Conservation (phyloP, 2,113 vertebrate genomes). For the Macroglossus sobrinus region DNA sequence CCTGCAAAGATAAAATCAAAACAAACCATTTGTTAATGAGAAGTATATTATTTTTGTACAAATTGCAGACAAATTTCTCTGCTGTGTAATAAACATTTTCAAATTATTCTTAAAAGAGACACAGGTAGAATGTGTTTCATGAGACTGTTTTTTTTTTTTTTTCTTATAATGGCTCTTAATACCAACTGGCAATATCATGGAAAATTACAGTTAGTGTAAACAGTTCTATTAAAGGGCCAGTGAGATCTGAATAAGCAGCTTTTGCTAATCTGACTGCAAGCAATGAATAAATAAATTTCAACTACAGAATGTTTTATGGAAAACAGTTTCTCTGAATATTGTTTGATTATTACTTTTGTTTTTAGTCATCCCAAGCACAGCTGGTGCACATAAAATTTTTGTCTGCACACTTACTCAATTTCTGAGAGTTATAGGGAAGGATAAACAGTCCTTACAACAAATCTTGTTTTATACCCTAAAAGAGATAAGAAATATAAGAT, state of each 20-base stretch:
- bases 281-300: slow-evolving; percentile 18
- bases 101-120: slow-evolving; percentile 42
- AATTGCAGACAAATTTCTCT: slow-evolving; percentile 6
- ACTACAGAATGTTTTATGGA: not conserved
- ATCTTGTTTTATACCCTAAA: not conserved
- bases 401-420: not conserved
- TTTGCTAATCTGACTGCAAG: not conserved
- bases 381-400: not conserved
- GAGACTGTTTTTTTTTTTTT: not conserved
- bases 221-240: not conserved
- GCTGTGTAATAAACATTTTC: slow-evolving; percentile 29
- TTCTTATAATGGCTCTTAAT: not conserved
- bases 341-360: not conserved
- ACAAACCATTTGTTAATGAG: not conserved
- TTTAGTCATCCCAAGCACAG: not conserved
- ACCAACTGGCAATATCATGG: not conserved
- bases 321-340: not conserved
- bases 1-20: not conserved
- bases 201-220: slow-evolving; percentile 33
- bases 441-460: not conserved
- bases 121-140: slow-evolving; percentile 22
- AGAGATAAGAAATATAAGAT: not conserved
- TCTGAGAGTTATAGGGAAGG: not conserved
- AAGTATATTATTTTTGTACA: not conserved
- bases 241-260: not conserved